A percentile compares a stretch with the other conserved stretches of the same genome.
phyloP scores from a whole-genome alignment of 2,113 vertebrate species.

The Danio rerio region DNA sequence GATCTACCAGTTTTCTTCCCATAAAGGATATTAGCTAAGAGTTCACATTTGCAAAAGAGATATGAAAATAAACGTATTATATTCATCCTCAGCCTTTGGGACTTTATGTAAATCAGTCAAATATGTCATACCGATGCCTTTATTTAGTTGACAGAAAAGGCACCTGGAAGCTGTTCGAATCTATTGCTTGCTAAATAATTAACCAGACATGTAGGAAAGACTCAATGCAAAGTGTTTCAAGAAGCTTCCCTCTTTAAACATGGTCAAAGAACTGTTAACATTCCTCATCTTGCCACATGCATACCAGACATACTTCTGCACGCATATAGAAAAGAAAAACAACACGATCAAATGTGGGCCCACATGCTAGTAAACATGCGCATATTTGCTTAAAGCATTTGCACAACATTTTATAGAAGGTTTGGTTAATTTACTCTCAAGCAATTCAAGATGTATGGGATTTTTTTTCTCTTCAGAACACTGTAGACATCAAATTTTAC shows the following conservation, averaged over 20 bases:
- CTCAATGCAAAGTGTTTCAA: background rate
- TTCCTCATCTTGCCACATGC: conserved; percentile 66
- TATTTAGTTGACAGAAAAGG: background rate
- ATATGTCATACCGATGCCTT: background rate
- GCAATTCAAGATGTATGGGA: no score
- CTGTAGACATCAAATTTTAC: no score
- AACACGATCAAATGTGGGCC: conserved; percentile 11
- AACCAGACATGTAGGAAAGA: background rate
- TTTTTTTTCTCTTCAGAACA: no score
- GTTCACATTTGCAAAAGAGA: background rate
- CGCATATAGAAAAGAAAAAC: conserved; percentile 10
- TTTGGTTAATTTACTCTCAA: no score
- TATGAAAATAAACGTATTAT: background rate
- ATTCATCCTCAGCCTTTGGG: background rate
- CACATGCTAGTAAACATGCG: conserved; percentile 3
- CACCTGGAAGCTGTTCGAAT: background rate
- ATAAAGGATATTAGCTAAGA: background rate
- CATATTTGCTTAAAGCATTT: background rate
- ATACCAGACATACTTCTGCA: conserved; percentile 68
- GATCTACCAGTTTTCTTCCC: background rate
- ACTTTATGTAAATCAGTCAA: background rate
- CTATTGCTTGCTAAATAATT: background rate
- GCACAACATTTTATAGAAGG: background rate
- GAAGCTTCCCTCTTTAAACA: conserved; percentile 17
- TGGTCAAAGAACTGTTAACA: conserved; percentile 60